A percentile compares a stretch with the other conserved stretches of the same genome.
phyloP scores from a whole-genome alignment of 2,113 vertebrate species.

The Aleadryas rufinucha region DNA sequence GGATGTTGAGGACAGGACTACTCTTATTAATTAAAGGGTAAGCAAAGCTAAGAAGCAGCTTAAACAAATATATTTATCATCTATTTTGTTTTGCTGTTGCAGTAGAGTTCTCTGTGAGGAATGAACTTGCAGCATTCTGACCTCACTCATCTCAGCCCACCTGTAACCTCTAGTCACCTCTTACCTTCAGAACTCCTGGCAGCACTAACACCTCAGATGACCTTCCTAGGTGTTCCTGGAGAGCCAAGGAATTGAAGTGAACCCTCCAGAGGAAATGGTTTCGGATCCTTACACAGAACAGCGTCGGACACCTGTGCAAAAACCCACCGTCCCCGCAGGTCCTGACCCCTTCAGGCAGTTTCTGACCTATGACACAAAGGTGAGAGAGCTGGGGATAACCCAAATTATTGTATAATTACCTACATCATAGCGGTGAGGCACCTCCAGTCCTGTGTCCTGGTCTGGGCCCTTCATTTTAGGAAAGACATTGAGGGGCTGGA shows the following conservation, averaged over 20 bases:
- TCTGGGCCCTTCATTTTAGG: not conserved
- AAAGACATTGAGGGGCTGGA: not conserved
- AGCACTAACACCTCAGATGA: not conserved
- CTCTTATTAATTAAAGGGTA: not conserved
- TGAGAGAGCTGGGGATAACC: conserved; percentile 39
- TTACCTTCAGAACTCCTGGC: not conserved
- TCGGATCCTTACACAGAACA: conserved; percentile 78
- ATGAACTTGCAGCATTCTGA: not conserved
- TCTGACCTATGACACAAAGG: conserved; percentile 86
- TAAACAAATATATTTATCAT: not conserved
- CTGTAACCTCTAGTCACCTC: not conserved
- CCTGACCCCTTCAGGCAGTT: conserved; percentile 82
- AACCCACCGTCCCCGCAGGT: conserved; percentile 63
- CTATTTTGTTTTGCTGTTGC: not conserved
- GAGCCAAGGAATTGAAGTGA: conserved; percentile 88
- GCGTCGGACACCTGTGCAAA: conserved; percentile 41
- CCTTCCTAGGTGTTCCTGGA: conserved; percentile 84
- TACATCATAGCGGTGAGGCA: not conserved
- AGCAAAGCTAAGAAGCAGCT: not conserved
- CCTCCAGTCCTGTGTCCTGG: not conserved
- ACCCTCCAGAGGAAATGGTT: conserved; percentile 80
- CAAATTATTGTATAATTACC: not conserved
- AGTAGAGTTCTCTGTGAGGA: not conserved
- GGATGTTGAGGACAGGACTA: not conserved
- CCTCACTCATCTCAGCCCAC: not conserved